Evolutionary conservation across 2,797 vertebrate genomes (phyloP).

Genomic region (Microcaecilia unicolor): DNA sequence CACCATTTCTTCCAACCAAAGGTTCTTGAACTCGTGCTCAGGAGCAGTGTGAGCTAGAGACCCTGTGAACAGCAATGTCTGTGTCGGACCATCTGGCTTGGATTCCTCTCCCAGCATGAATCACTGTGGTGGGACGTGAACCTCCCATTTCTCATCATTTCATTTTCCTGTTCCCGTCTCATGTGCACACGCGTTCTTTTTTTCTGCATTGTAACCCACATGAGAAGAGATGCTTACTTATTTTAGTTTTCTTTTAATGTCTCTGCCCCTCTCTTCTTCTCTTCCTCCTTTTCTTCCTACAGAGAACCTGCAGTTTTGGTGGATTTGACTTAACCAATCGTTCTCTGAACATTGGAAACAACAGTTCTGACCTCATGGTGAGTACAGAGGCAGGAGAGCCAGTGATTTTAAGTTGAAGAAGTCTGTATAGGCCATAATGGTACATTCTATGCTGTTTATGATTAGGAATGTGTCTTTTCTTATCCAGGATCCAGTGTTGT

Average conservation of each 20-base stretch:
- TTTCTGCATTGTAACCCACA: conserved; percentile 18
- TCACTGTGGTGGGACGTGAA: conserved; percentile 32
- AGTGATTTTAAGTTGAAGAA: conserved; percentile 16
- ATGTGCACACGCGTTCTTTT: conserved; percentile 26
- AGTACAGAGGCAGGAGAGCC: conserved; percentile 38
- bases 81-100: conserved; percentile 16
- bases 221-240: not conserved
- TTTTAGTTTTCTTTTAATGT: too few relatives aligned
- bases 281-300: conserved; percentile 18
- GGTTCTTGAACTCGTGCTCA: not conserved
- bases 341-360: conserved; percentile 79
- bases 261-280: not conserved
- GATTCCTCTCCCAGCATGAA: conserved; percentile 47
- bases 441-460: not conserved
- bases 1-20: not conserved
- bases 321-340: conserved; percentile 95
- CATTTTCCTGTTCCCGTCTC: conserved; percentile 28
- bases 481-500: too few relatives aligned
- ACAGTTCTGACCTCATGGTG: conserved; percentile 67
- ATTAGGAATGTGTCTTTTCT: not conserved
- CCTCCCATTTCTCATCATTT: conserved; percentile 24
- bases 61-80: conserved; percentile 7
- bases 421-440: not conserved
- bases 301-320: conserved; percentile 97
- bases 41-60: conserved; percentile 13